phyloP scores from a whole-genome alignment of 2,888 invertebrate genomes.

The Scaeva pyrastri region DNA sequence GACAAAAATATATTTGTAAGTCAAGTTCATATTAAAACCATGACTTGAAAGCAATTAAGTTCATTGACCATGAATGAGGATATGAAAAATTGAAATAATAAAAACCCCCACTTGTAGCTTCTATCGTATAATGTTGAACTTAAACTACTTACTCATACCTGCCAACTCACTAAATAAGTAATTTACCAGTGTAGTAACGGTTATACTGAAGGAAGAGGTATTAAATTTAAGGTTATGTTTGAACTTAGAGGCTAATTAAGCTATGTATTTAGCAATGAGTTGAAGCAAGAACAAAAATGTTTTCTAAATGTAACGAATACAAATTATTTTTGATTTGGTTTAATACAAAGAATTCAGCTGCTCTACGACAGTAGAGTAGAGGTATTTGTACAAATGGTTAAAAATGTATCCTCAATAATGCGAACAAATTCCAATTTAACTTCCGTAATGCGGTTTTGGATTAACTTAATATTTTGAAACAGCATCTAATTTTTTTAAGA shows the following conservation, averaged over 20 bases:
- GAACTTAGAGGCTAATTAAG: conserved; percentile 2
- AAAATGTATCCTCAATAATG: too few species aligned
- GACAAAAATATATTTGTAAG: background rate
- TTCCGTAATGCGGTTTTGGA: too few species aligned
- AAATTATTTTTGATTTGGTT: too few species aligned
- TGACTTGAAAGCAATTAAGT: conserved; percentile 23
- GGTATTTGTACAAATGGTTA: too few species aligned
- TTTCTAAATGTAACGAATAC: too few species aligned
- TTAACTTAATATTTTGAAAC: too few species aligned
- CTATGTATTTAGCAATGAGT: background rate
- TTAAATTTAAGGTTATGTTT: background rate
- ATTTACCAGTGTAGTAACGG: background rate
- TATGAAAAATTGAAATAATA: conserved; percentile 22
- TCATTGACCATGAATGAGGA: conserved; percentile 35
- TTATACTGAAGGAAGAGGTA: background rate
- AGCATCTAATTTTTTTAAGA: too few species aligned
- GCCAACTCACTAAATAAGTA: background rate
- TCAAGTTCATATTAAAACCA: conserved; percentile 9
- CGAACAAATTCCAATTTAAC: too few species aligned
- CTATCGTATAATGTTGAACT: background rate
- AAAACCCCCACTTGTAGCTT: background rate
- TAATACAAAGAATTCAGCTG: too few species aligned
- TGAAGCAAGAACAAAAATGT: too few species aligned
- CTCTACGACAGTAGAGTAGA: too few species aligned
- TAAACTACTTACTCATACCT: background rate